These are phyloP conservation scores for Drosophila mojavensis DNA, from an alignment of 1,140 invertebrate genomes.

Conservation along the genomic window DNA sequence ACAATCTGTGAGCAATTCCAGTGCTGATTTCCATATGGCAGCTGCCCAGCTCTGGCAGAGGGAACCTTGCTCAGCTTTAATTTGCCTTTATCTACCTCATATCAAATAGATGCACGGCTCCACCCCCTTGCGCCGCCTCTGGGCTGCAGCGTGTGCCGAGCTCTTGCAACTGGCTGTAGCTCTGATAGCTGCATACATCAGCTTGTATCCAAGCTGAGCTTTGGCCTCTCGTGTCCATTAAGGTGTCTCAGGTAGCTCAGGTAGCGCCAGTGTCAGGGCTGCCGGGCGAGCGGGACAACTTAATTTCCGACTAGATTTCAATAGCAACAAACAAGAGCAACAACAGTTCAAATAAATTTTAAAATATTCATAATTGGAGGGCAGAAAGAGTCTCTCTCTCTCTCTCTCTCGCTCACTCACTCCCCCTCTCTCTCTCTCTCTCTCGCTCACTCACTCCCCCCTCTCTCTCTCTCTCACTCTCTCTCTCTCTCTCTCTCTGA, in stretches of 20 bases:
- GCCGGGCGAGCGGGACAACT: slow-evolving; percentile 66
- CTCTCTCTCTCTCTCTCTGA: slow-evolving; percentile 39
- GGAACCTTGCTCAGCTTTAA: no score
- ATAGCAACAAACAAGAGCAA: slow-evolving; percentile 56
- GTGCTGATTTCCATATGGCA: no score
- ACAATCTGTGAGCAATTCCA: no score
- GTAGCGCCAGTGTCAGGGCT: slow-evolving; percentile 35
- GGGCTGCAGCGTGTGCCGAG: no score
- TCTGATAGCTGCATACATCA: no score
- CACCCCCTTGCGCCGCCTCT: no score
- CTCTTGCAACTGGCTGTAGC: neutral
- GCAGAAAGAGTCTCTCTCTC: slow-evolving; percentile 25
- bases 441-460: neutral
- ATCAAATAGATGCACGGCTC: no score
- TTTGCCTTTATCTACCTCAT: no score
- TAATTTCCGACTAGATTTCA: slow-evolving; percentile 79
- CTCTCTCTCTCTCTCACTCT: neutral
- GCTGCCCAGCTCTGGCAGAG: no score
- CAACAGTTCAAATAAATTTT: slow-evolving; percentile 59
- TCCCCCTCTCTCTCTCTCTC: slow-evolving; percentile 27
- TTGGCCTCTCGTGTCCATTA: slow-evolving; percentile 68
- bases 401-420: no score
- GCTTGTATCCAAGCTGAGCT: slow-evolving; percentile 50
- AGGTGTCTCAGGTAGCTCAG: slow-evolving; percentile 73
- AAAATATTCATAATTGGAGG: slow-evolving; percentile 77